Evolutionary conservation across 2,113 vertebrate species (phyloP), one percentile per base, ranked within the genome.

Genomic region (Symphodus melops): DNA sequence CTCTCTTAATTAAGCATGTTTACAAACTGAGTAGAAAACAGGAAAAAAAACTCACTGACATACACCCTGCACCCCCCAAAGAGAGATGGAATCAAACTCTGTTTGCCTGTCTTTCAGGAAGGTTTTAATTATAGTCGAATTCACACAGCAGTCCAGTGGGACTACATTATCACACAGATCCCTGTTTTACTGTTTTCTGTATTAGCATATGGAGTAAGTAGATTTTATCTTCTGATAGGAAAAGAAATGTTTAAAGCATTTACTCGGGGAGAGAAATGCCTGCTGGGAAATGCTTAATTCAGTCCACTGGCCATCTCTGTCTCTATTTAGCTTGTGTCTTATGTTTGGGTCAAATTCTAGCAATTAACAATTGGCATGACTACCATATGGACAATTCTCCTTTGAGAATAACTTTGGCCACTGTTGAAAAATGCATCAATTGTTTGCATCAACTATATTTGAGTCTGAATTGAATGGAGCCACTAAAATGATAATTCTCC

Each of bases 61-160:
- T 1, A 25, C 17, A 65, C 62, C 59, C 20, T 16, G 20, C 37
- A 56, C 58, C 44, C 10, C 3, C 53, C 17, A 49, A 67, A 68
- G 68, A 80, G 60, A 69, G 57, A 75, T 73, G 58, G 55, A 83
- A 66, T 81, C 72, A 83, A 68, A 72, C 36, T 33, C 41, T 12
- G 14, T 76, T 66, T 65, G 3, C 5, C 14, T 55, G 68, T 71
- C 77, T 57, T 67, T 68, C 72, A 64, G 48, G 67, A 62, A 55
- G 53, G 49, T 79, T 83, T 82, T 86, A 83, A 90, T 90, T 84
- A 84, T 56, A 63, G 42, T 57, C 1, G 0, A 71, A 55, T 13
- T 67, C 71, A 49, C 55, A 7, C 13, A 8, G 21, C 16, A 53
- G 36, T 74, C 72, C 76, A 16, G 58, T 58, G 77, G 64, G 79